Conservation (phyloP, 2,797 vertebrate species). For the Acipenser transmontanus region DNA sequence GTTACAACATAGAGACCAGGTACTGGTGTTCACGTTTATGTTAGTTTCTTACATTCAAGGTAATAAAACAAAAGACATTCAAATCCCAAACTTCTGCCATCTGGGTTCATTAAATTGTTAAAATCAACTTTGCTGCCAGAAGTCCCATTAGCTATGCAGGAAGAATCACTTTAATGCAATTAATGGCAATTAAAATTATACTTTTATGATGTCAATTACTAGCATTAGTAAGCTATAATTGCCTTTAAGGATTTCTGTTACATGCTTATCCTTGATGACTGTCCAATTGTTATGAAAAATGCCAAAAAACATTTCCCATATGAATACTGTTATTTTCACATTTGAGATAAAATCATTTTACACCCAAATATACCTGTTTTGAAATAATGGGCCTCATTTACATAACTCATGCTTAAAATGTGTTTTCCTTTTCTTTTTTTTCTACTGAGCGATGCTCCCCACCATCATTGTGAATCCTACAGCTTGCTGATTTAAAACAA, state of each 20-base stretch:
- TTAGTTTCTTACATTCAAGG: no score
- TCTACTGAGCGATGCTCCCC: no score
- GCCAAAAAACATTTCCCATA: slow-evolving; percentile 71
- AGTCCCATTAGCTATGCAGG: slow-evolving; percentile 29
- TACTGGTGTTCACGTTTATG: no score
- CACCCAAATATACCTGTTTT: neutral
- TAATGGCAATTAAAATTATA: slow-evolving; percentile 68
- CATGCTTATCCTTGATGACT: slow-evolving; percentile 72
- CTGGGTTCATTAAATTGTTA: slow-evolving; percentile 28
- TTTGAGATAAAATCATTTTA: slow-evolving; percentile 8
- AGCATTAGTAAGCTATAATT: slow-evolving; percentile 73
- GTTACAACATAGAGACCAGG: no score
- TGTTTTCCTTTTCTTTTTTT: no score
- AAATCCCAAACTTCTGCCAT: slow-evolving; percentile 17
- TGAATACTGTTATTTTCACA: slow-evolving; percentile 65
- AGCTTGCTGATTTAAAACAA: no score
- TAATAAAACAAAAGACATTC: neutral
- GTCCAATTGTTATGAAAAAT: slow-evolving; percentile 77
- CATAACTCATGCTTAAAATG: no score
- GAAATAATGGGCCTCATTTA: no score
- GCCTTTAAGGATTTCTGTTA: slow-evolving; percentile 68
- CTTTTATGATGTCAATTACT: slow-evolving; percentile 72
- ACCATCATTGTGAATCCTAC: no score
- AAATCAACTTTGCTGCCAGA: slow-evolving; percentile 23
- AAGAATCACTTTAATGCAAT: slow-evolving; percentile 29